phyloP scores from a whole-genome alignment of 2,797 vertebrate species.

The Sebastes alutus region DNA sequence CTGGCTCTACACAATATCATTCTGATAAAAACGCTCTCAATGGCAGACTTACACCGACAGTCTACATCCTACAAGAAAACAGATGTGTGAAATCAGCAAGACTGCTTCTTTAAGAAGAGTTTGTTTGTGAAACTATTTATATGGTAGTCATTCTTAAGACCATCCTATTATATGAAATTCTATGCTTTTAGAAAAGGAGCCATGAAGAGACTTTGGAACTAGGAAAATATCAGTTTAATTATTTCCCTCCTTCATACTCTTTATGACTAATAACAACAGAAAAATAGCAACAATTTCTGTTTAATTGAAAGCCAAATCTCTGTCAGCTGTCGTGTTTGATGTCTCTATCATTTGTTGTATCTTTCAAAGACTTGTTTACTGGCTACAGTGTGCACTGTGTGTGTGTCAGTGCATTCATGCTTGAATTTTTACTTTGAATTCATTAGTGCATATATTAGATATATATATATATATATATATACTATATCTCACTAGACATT shows the following conservation, averaged over 20 bases:
- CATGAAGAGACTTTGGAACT: background rate
- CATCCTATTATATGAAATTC: background rate
- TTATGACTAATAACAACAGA: background rate
- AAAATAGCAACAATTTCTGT: background rate
- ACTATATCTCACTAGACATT: background rate
- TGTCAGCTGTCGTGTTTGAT: conserved; percentile 33
- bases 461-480: background rate
- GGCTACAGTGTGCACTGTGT: background rate
- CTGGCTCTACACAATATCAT: background rate
- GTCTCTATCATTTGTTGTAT: conserved; percentile 27
- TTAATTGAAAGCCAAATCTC: conserved; percentile 38
- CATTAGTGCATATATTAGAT: background rate
- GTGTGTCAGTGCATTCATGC: background rate
- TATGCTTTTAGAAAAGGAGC: background rate
- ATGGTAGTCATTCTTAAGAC: background rate
- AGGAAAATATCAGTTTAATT: background rate
- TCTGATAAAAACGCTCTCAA: background rate
- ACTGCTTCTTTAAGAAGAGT: background rate
- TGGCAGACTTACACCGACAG: background rate
- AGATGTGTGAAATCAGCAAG: background rate
- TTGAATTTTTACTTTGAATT: background rate
- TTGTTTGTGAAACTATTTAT: background rate
- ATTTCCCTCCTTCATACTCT: background rate
- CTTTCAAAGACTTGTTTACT: conserved; percentile 35
- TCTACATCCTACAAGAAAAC: background rate